phyloP scores from a whole-genome alignment of 64 coral and sea anemone genomes.

The Acropora tenuis region DNA sequence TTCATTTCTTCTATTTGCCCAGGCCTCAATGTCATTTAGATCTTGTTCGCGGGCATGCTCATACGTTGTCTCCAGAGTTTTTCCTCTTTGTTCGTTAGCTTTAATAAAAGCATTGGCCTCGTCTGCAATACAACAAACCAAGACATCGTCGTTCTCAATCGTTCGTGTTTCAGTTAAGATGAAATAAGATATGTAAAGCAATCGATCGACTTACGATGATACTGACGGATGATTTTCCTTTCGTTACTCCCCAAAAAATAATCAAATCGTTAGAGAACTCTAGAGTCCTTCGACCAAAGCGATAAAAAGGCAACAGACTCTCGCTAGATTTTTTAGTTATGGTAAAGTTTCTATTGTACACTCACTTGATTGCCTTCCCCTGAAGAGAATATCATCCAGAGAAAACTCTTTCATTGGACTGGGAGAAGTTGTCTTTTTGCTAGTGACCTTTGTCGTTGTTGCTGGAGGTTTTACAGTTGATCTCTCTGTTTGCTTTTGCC shows the following conservation, averaged over 20 bases:
- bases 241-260: too few species aligned
- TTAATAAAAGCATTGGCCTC: conserved; percentile 38
- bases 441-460: neutral
- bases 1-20: conserved; percentile 7
- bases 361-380: conserved; percentile 34
- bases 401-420: conserved; percentile 4
- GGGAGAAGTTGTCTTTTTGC: neutral
- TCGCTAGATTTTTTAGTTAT: too few species aligned
- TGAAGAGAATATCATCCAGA: conserved; percentile 27
- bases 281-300: too few species aligned
- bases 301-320: too few species aligned
- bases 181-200: too few species aligned
- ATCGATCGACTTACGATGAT: too few species aligned
- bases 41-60: conserved; percentile 34
- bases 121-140: conserved; percentile 11
- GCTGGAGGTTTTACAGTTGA: neutral
- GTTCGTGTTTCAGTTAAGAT: too few species aligned
- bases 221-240: too few species aligned
- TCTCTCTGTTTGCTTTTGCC: neutral
- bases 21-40: conserved; percentile 20
- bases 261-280: too few species aligned
- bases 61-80: conserved; percentile 23
- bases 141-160: too few species aligned
- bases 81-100: conserved; percentile 51
- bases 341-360: neutral